phyloP scores from a whole-genome alignment of 2,797 vertebrate species.

The Acropternis orthonyx region DNA sequence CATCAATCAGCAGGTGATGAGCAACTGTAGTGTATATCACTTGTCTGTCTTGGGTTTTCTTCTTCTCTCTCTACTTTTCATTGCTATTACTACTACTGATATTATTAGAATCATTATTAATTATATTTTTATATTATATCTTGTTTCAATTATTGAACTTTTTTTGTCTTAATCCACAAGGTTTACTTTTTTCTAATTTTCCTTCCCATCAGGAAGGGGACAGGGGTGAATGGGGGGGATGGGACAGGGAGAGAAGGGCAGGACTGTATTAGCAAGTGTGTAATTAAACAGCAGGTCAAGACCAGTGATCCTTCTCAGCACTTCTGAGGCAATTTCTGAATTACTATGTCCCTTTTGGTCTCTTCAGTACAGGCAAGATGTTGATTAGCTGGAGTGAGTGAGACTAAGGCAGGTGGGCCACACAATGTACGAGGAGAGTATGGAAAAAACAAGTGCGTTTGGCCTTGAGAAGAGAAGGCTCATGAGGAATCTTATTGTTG shows the following conservation, averaged over 20 bases:
- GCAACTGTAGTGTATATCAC: background rate
- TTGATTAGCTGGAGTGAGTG: background rate
- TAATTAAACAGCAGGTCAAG: background rate
- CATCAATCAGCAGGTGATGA: background rate
- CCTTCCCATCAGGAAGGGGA: background rate
- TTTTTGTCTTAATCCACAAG: background rate
- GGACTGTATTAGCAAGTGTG: background rate
- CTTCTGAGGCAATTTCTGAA: background rate
- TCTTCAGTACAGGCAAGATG: background rate
- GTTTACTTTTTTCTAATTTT: background rate
- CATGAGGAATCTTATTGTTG: background rate
- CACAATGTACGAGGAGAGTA: fast-evolving
- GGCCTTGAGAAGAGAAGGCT: background rate
- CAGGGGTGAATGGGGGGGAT: too few relatives aligned
- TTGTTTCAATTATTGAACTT: background rate
- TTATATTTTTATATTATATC: background rate
- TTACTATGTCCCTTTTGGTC: background rate
- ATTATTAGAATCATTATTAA: background rate
- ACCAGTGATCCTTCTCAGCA: background rate
- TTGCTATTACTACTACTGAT: background rate
- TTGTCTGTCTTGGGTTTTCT: background rate
- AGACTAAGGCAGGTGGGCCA: background rate
- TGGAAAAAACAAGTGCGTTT: background rate
- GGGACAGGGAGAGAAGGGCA: background rate
- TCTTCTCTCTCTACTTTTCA: background rate